Evolutionary conservation across 2,113 vertebrate genomes (phyloP).

Genomic region (Rostratula benghalensis): DNA sequence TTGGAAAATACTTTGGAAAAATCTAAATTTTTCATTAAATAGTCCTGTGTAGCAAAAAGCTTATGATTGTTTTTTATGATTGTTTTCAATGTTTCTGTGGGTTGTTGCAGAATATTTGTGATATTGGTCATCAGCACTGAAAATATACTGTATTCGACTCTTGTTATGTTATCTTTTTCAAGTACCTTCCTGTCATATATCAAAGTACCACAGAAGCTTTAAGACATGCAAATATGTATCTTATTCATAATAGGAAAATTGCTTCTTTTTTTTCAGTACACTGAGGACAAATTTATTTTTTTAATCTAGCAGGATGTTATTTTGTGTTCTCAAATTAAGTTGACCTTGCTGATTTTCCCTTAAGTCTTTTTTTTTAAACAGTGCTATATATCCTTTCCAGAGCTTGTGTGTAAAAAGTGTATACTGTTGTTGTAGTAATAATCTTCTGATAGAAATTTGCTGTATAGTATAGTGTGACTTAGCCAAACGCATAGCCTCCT

Average conservation of each 20-base stretch:
- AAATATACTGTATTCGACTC: not conserved
- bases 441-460: conserved; percentile 1
- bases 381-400: not conserved
- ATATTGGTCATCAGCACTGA: not conserved
- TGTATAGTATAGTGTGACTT: not conserved
- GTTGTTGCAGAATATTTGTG: not conserved
- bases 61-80: not conserved
- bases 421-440: not conserved
- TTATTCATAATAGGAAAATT: not conserved
- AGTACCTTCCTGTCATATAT: not conserved
- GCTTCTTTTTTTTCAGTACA: not conserved
- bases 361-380: not conserved
- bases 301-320: not conserved
- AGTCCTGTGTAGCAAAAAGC: not conserved
- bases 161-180: not conserved
- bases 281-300: not conserved
- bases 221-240: not conserved
- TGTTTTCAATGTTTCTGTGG: not conserved
- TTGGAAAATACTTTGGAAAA: not conserved
- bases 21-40: not conserved
- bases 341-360: not conserved
- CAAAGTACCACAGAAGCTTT: not conserved
- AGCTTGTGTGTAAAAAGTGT: not conserved
- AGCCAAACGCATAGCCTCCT: too few species aligned
- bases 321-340: not conserved